Base-by-base conservation (phyloP, 2,113 vertebrate genomes). In the Oryzias melastigma region DNA sequence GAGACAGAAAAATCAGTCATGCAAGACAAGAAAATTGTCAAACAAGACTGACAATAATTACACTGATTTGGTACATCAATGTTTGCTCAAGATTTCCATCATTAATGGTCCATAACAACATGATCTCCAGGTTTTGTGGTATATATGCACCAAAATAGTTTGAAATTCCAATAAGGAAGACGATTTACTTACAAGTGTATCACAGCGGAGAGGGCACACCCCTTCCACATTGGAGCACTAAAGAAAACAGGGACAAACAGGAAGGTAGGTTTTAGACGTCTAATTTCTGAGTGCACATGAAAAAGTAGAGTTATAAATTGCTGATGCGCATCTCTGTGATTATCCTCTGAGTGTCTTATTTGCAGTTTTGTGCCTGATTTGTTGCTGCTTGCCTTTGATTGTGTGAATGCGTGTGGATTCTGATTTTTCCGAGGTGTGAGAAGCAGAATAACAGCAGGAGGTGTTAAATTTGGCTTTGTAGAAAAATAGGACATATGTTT, bases 141-240 rank as follows among this genome's bases (percentile, higher is more conserved):
- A 35, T 35, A 35, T 12, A 35, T 35, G 35, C 3, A 35, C 10
- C 10, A 35, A 35, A 35, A 35, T 35, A 35, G n/a, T n/a, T n/a
- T n/a, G n/a, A n/a, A n/a, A n/a, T 12, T 52, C n/a, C 56, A 13
- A 29, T 4, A 48, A 56, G 52, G 1, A 29, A 29, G 1, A 45
- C 16, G 27, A 51, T 77, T 17, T 62, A 88, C 88, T 87, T 62
- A 89, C 88, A 46, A 77, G 52, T 52, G 60, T 73, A 71, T 86
- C 78, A 73, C 88, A 90, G 14, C 69, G 81, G 41, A 90, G 84
- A 66, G 88, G 88, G 81, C 88, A 90, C 7, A 63, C 3, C 49
- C 87, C 85, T 0, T 90, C 88, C 7, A 55, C 15, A 14, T 65
- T 42, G 19, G 88, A 83, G 62, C 88, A 90, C 88, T 90, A 62